Conservation (phyloP, 1,140 invertebrate genomes). For the Trichonephila inaurata region DNA sequence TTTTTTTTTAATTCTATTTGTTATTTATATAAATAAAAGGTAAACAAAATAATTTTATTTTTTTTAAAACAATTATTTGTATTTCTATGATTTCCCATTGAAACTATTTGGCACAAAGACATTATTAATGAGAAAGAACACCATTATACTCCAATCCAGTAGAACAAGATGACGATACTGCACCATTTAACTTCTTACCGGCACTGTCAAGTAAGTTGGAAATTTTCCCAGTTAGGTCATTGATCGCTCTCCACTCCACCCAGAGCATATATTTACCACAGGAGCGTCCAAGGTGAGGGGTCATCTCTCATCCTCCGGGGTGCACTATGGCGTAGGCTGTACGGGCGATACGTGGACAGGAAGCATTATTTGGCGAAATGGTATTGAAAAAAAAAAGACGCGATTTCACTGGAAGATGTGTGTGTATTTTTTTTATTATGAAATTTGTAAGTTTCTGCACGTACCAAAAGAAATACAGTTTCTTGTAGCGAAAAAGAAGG, state of each 20-base stretch:
- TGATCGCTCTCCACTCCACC: constrained; percentile 50
- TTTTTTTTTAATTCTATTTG: too few relatives aligned
- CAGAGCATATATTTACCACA: constrained; percentile 61
- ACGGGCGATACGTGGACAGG: not conserved
- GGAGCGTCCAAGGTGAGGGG: constrained; percentile 49
- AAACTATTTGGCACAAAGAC: too few relatives aligned
- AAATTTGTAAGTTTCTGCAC: too few relatives aligned
- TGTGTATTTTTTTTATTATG: not conserved
- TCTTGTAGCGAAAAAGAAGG: not conserved
- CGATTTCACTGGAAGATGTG: not conserved
- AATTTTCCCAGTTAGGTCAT: not conserved
- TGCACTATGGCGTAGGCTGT: not conserved
- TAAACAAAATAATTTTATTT: too few relatives aligned
- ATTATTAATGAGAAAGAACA: too few relatives aligned
- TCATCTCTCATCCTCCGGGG: constrained; percentile 7
- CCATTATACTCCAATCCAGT: too few relatives aligned
- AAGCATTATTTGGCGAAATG: not conserved
- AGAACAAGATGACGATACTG: too few relatives aligned
- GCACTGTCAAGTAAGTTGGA: not conserved
- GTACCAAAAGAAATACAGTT: too few relatives aligned
- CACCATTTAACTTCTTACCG: too few relatives aligned
- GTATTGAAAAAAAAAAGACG: not conserved
- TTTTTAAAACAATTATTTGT: too few relatives aligned
- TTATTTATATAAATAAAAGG: too few relatives aligned
- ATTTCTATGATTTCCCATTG: too few relatives aligned